Percentiles rank a stretch among this genome's conserved stretches.
Evolutionary conservation across 2,113 vertebrate species (phyloP).

Genomic region (Callorhinus ursinus): DNA sequence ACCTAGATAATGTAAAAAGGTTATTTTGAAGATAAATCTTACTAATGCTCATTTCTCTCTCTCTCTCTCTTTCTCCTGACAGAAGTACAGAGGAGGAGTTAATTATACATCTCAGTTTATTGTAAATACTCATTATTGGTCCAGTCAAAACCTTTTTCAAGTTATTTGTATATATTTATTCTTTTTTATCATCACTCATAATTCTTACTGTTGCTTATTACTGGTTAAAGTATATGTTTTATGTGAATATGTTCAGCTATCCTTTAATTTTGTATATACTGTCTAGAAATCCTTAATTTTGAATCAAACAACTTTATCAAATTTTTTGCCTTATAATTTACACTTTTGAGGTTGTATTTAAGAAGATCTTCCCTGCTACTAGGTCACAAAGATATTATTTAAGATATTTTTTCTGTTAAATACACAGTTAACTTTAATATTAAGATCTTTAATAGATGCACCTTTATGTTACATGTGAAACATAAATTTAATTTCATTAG

Average conservation of each 20-base stretch:
- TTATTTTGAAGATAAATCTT: not conserved
- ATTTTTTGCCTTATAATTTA: not conserved
- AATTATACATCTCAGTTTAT: not conserved
- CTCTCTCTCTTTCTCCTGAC: not conserved
- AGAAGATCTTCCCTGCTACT: not conserved
- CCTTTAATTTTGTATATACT: not conserved
- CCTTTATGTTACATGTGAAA: not conserved
- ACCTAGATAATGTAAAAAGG: not conserved
- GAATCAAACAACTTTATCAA: not conserved
- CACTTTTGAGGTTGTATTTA: not conserved
- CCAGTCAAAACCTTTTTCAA: not conserved
- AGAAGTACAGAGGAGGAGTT: not conserved
- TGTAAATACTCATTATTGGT: not conserved
- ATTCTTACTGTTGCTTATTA: not conserved
- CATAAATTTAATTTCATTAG: not conserved
- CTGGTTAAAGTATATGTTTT: not conserved
- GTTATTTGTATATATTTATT: not conserved
- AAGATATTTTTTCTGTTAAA: conserved; percentile 41
- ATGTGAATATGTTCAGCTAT: not conserved
- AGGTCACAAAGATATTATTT: not conserved
- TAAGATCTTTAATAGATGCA: not conserved
- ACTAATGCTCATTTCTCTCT: not conserved
- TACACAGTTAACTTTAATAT: not conserved
- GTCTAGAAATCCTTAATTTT: conserved; percentile 3
- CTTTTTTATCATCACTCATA: not conserved